Base-by-base conservation (phyloP, 2,888 invertebrate genomes). In the Micoletzkya japonica region DNA sequence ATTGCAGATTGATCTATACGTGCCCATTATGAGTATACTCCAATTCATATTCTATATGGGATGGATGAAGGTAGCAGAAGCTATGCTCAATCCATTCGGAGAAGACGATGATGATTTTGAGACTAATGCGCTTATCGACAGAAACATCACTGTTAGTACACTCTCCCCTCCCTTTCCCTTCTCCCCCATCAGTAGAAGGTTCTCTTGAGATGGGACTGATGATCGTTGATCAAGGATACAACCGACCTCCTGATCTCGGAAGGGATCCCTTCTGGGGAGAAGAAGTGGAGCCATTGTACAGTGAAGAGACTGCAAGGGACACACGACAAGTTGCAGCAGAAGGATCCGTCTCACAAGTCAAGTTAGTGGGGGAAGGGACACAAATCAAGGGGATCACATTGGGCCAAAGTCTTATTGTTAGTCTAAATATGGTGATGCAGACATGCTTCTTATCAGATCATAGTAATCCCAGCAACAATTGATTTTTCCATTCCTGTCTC, bases 1-100 rank as follows among this genome's bases (percentile, higher is more conserved):
- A 2, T 61, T 77, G 49, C 70, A 82, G 78, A 78, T 83, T 30
- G 83, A 83, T 57, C 70, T 83, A 17, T 80, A 80, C 68, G 74
- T 83, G n/a, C 83, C 83, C 7, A 78, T 83, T 49, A 83, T 84
- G 83, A 79, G 81, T 32, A 81, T 81, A 26, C 75, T 83, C 14
- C 83, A 83, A 70, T 83, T 83, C 59, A 75, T 83, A 10, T 83
- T 83, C 72, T 83, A 82, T 68, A 82, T 83, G 76, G 83, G 83
- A 52, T 83, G 83, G 83, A 80, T 82, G 77, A 83, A 83, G 73
- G 80, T 80, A 4, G 80, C 80, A 20, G 80, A 80, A 58, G 77
- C 76, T n/a, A 78, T 80, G 77, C 49, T 80, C 54, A 80, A 80
- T 52, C 80, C 80, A 28, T 80, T 80, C 72, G 80, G 80, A 56